Base-by-base conservation (phyloP, 2,113 vertebrate genomes). In the Corythornis vintsioides region DNA sequence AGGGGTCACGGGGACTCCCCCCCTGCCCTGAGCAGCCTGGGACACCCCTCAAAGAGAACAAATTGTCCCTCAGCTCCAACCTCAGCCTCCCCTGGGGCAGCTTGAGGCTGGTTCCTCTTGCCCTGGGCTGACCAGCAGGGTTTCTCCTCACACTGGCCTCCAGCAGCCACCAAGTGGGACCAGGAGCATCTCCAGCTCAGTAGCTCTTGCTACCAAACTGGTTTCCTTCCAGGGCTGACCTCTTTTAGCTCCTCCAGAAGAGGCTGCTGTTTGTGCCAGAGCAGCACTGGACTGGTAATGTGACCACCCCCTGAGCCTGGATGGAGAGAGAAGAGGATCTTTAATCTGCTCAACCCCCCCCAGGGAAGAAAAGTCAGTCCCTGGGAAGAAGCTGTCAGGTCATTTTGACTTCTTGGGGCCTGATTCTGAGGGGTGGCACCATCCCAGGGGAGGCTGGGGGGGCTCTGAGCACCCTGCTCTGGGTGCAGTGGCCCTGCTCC, bases 121-220 rank as follows among this genome's bases (percentile, higher is more conserved):
- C 20, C 38, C 38, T 6, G 66, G 4, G 64, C 24, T 0, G 3
- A 22, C 9, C 2, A 3, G 12, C 16, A 11, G 55, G 3, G 1
- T 13, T 53, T 74, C 17, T 28, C 35, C 52, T 61, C 31, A 17
- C 25, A 1, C 0, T 3, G 57, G 6, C 59, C 77, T 31, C 13
- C 0, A 0, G 28, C 48, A 33, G 33, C 11, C 14, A 6, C 31
- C 15, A 5, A 63, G 11, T 5, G 43, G 72, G 61, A 70, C 22
- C 15, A 33, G 52, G 45, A 61, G 40, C 63, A 71, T 63, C 56
- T 38, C 22, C 33, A 31, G 85, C 67, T 57, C 33, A 53, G 72
- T 1, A 26, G 31, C 63, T 64, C 0, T 1, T 14, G 67, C 56
- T 24, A 56, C 40, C 84, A 29, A 52, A 50, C 83, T 47, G 12